Conservation (phyloP, 2,113 vertebrate species). For the Budorcas taxicolor region DNA sequence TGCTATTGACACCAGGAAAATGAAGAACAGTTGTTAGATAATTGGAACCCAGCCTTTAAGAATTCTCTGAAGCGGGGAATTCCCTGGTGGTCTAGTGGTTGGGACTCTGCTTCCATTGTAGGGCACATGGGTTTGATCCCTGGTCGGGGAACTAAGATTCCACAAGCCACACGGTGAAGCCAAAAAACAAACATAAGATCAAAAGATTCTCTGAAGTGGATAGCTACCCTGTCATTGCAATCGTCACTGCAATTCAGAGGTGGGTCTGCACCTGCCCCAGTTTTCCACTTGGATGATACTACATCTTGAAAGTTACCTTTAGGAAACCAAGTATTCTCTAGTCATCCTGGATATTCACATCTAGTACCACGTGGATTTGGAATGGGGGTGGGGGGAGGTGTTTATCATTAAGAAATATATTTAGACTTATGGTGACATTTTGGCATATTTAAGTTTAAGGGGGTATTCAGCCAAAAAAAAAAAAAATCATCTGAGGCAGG, state of each 20-base stretch:
- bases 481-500: neutral
- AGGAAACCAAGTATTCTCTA: neutral
- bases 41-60: neutral
- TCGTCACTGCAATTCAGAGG: neutral
- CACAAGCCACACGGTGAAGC: neutral
- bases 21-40: neutral
- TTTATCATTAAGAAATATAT: neutral
- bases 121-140: neutral
- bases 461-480: neutral
- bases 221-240: neutral
- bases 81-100: neutral
- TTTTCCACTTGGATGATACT: neutral
- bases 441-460: neutral
- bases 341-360: neutral
- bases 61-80: neutral
- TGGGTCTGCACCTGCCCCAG: neutral
- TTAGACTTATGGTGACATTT: neutral
- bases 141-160: neutral
- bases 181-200: neutral
- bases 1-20: neutral
- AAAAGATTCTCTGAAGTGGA: neutral
- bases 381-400: neutral
- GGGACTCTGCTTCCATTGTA: neutral
- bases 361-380: neutral
- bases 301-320: neutral